A percentile compares a stretch with the other conserved stretches of the same genome.
These are phyloP conservation scores for Nemopilema nomurai DNA, from an alignment of 30 jellyfish, hydroid and myxozoan genomes.

Conservation along the genomic window DNA sequence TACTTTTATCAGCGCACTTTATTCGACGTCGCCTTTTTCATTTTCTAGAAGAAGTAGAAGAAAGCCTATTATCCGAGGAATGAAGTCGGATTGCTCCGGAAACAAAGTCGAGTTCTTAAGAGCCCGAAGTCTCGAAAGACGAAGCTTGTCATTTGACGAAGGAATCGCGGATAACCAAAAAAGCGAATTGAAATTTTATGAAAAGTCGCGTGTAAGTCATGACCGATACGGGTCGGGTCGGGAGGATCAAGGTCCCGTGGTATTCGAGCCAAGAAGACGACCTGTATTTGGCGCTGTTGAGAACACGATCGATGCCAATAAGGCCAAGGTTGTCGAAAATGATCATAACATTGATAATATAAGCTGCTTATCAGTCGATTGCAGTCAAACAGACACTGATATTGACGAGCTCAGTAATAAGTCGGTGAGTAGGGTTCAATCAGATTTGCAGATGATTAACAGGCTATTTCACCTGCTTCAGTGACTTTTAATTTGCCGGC, in stretches of 20 bases:
- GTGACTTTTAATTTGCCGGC: neutral
- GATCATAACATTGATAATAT: neutral
- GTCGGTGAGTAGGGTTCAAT: neutral
- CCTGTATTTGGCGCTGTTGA: neutral
- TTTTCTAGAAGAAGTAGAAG: constrained; percentile 57
- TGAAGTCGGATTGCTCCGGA: constrained; percentile 2
- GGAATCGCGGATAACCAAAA: constrained; percentile 1
- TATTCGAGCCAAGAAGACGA: neutral
- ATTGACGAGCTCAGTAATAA: neutral
- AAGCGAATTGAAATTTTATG: constrained; percentile 13
- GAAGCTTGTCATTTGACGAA: constrained; percentile 59
- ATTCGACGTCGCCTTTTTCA: neutral
- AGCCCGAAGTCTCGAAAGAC: constrained; percentile 16
- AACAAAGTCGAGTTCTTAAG: constrained; percentile 39
- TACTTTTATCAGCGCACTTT: too few relatives aligned
- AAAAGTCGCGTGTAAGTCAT: constrained; percentile 42
- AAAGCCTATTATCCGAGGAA: constrained; percentile 40
- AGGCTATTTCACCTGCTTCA: too few relatives aligned
- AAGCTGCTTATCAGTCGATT: neutral
- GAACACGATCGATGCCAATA: neutral
- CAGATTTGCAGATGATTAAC: neutral
- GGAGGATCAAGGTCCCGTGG: neutral
- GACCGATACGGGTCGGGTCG: constrained; percentile 27
- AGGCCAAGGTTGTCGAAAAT: neutral
- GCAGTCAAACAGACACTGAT: neutral